These are phyloP conservation scores for Marisa cornuarietis DNA, from an alignment of 1,140 invertebrate species.

Conservation along the genomic window DNA sequence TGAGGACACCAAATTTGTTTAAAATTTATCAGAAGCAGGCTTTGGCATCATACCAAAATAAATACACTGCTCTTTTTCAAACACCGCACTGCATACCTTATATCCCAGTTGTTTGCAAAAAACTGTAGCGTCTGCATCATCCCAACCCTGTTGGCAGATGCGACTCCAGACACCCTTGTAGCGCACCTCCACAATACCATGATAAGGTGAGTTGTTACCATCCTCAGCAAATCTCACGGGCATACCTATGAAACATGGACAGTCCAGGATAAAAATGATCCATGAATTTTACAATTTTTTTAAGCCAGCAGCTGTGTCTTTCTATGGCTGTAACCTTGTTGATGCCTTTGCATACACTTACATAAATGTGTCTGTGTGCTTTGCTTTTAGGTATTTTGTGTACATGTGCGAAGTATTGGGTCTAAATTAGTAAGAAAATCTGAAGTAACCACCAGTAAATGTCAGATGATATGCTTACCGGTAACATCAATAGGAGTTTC, in stretches of 20 bases:
- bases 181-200: constrained; percentile 51
- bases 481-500: constrained; percentile 31
- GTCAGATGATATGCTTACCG: constrained; percentile 24
- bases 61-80: neutral
- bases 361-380: neutral
- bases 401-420: neutral
- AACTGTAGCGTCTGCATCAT: constrained; percentile 46
- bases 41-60: neutral
- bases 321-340: neutral
- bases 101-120: constrained; percentile 49
- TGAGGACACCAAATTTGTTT: neutral
- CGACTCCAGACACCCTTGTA: constrained; percentile 53
- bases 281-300: neutral
- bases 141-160: constrained; percentile 51
- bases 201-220: constrained; percentile 31
- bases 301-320: neutral
- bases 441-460: neutral
- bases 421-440: neutral
- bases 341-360: neutral
- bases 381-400: neutral
- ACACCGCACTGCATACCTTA: neutral
- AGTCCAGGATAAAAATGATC: neutral
- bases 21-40: neutral
- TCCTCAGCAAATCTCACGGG: constrained; percentile 41
- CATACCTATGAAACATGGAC: constrained; percentile 35